Conservation (phyloP, 2,113 vertebrate genomes). For the Antechinus stuartii region DNA sequence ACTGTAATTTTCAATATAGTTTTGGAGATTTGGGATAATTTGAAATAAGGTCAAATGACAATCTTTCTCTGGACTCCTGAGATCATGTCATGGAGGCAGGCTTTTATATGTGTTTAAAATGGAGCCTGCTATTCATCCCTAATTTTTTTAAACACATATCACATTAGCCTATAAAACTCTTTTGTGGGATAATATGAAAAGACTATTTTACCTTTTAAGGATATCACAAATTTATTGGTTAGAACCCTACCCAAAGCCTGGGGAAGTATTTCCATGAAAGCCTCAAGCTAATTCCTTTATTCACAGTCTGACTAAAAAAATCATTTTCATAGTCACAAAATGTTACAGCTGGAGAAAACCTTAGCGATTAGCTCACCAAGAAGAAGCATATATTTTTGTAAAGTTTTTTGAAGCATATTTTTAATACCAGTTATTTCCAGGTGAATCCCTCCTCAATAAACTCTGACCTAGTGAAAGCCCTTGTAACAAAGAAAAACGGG, state of each 20-base stretch:
- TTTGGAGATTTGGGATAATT: neutral
- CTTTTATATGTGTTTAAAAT: neutral
- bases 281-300: neutral
- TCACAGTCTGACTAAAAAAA: neutral
- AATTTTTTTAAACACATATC: neutral
- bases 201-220: neutral
- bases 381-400: neutral
- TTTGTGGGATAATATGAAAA: neutral
- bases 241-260: neutral
- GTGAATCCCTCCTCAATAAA: neutral
- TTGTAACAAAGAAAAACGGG: neutral
- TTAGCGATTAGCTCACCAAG: neutral
- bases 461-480: neutral
- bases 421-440: neutral
- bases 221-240: neutral
- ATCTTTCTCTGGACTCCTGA: neutral
- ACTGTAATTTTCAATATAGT: neutral
- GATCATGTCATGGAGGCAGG: neutral
- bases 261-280: neutral
- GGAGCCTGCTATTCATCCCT: neutral
- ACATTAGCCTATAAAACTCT: neutral
- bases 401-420: neutral
- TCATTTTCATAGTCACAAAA: neutral
- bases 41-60: neutral
- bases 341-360: neutral